Evolutionary conservation across 2,797 vertebrate genomes (phyloP), one percentile per base, ranked within the genome.

Genomic region (Macropodus opercularis): DNA sequence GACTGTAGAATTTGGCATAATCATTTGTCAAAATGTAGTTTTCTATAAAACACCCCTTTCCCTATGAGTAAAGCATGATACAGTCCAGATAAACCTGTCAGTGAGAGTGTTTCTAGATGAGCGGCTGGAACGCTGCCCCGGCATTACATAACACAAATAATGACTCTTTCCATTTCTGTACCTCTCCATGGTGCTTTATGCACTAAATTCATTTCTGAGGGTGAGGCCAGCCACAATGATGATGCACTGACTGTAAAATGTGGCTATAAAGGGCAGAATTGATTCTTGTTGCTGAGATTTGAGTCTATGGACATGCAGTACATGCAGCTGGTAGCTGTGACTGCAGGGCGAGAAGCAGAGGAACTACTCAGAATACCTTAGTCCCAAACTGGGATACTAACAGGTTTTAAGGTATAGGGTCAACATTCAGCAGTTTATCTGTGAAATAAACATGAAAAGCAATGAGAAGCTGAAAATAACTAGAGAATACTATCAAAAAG

Each of bases 81-180:
- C 50, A 71, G 56, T 71, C 40, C 72, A 72, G 67, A 83, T 84
- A 83, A 87, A 84, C 63, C 56, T 85, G 75, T 79, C 77, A 66
- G n/a, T 73, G 51, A 79, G 63, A 76, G 76, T 64, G 50, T 47
- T 75, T 77, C 66, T 75, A 55, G 82, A 81, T 85, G 79, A 84
- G 68, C n/a, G 73, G 77, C 69, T 87, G 78, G 77, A 87, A 69
- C 68, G 68, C 52, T 75, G 66, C 56, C 31, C 39, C 19, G 11
- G 21, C 31, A 27, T 91, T 88, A 87, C 65, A 70, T 84, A 87
- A 90, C 72, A 57, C 60, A 46, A 48, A 60, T 69, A 40, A 75
- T 63, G n/a, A 29, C 31, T 47, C 49, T 66, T 79, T 26, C 31
- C 31, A 12, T 14, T 32, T 32, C 13, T 32, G 12, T 71, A 65